Evolutionary conservation across 2,888 invertebrate genomes (phyloP).

Genomic region (Allolobophora icterica): DNA sequence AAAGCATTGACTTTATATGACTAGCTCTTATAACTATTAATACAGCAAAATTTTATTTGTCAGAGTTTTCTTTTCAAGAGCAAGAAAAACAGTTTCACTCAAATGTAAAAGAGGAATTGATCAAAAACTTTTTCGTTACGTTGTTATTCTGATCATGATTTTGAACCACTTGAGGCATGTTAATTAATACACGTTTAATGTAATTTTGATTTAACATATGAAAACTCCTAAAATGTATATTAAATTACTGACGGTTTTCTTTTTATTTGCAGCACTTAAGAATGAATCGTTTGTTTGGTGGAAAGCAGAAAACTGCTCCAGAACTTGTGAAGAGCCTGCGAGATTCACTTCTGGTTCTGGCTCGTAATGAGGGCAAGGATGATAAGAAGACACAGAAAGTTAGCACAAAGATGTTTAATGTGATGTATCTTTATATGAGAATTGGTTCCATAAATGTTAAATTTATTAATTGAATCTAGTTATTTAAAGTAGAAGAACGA

Average conservation of each 20-base stretch:
- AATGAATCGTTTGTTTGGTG: conserved; percentile 39
- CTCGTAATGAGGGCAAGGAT: conserved; percentile 68
- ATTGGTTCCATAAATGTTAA: not conserved
- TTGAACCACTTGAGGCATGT: not conserved
- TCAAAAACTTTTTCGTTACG: too few species aligned
- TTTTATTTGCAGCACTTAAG: not conserved
- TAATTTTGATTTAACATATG: too few species aligned
- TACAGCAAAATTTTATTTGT: too few species aligned
- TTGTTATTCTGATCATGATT: not conserved
- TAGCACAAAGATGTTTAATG: conserved; percentile 40
- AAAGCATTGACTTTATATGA: too few species aligned
- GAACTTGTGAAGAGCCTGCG: conserved; percentile 91
- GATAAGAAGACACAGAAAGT: conserved; percentile 89
- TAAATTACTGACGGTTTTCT: not conserved
- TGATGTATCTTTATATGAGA: not conserved
- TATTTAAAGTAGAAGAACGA: not conserved
- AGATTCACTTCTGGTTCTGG: conserved; percentile 87
- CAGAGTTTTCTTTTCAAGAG: too few species aligned
- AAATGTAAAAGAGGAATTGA: too few species aligned
- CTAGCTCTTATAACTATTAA: too few species aligned
- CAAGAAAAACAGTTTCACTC: too few species aligned
- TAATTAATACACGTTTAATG: not conserved
- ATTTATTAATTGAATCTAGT: not conserved
- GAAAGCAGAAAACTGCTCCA: conserved; percentile 82
- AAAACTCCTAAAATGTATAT: too few species aligned